phyloP scores from a whole-genome alignment of 2,797 vertebrate genomes.

The Artibeus jamaicensis region DNA sequence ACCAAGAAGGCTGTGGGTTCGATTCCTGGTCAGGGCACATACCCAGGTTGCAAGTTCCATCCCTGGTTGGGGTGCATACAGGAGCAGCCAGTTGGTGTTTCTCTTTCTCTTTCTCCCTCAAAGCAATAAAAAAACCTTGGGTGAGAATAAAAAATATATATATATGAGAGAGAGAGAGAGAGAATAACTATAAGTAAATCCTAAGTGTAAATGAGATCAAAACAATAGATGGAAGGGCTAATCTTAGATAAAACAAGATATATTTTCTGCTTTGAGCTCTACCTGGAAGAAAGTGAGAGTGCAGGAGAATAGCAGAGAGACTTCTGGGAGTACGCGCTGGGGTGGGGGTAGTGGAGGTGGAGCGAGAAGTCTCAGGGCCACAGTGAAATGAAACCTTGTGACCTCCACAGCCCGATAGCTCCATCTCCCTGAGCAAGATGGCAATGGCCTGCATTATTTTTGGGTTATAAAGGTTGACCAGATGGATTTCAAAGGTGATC shows the following conservation, averaged over 20 bases:
- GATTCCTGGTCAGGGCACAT: background rate
- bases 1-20: background rate
- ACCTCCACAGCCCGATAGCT: background rate
- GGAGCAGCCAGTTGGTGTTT: background rate
- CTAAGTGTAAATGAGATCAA: background rate
- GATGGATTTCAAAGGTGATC: background rate
- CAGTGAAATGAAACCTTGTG: background rate
- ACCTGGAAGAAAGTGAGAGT: rapidly evolving
- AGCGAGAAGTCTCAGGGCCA: background rate
- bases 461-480: background rate
- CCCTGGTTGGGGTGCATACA: no score
- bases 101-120: background rate
- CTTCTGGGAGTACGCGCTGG: rapidly evolving
- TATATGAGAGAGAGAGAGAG: background rate
- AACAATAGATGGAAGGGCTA: background rate
- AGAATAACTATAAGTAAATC: background rate
- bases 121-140: background rate
- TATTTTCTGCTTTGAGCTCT: background rate
- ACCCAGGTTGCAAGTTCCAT: no score
- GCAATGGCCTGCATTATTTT: background rate
- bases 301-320: background rate
- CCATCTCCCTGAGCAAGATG: background rate
- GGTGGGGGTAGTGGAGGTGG: no score
- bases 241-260: background rate
- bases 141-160: background rate